These are phyloP conservation scores for Oryzias javanicus DNA, from an alignment of 2,113 vertebrate species.

Conservation along the genomic window DNA sequence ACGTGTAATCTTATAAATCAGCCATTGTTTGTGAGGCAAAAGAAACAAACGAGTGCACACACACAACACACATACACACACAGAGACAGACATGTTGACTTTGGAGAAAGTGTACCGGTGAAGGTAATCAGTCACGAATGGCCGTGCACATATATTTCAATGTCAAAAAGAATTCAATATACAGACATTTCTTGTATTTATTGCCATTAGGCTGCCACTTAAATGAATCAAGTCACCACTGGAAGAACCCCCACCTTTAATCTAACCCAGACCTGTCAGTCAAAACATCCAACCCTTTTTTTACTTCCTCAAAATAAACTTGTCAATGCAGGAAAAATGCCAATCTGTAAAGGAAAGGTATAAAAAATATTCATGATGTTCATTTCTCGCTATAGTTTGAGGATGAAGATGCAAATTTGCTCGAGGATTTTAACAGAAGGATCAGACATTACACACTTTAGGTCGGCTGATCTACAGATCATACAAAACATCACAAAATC, in stretches of 20 bases:
- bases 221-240: not conserved
- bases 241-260: not conserved
- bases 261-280: not conserved
- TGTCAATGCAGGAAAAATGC: too few relatives aligned
- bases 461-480: too few relatives aligned
- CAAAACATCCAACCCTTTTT: not conserved
- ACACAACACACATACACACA: constrained; percentile 24
- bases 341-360: too few relatives aligned
- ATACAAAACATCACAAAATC: too few relatives aligned
- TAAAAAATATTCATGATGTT: too few relatives aligned
- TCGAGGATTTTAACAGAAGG: too few relatives aligned
- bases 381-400: too few relatives aligned
- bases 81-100: constrained; percentile 64
- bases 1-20: constrained; percentile 72
- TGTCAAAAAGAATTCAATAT: constrained; percentile 1
- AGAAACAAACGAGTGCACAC: constrained; percentile 27
- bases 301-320: too few relatives aligned
- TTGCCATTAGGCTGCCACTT: not conserved
- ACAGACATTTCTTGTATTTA: constrained; percentile 1
- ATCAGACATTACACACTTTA: too few relatives aligned
- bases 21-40: constrained; percentile 62
- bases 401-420: too few relatives aligned
- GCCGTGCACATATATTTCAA: not conserved
- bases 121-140: constrained; percentile 54
- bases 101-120: constrained; percentile 56